Evolutionary conservation across 2,113 vertebrate genomes (phyloP), one percentile per base, ranked within the genome.

Genomic region (Psittacus erithacus): DNA sequence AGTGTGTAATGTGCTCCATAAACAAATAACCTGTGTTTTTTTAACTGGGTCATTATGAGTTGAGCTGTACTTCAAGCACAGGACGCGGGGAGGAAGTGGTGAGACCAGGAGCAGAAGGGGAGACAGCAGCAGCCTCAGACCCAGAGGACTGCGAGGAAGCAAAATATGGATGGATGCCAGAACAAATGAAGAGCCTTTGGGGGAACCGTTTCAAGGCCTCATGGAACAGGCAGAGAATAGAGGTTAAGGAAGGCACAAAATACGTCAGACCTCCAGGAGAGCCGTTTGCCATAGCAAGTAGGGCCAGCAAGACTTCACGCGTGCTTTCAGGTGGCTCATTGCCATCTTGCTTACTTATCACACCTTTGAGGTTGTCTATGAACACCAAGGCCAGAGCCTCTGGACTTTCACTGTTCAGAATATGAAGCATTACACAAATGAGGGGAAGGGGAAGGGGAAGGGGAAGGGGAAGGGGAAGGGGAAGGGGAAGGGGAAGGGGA

Each of bases 1-100:
- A n/a, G 73, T 47, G 80, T 15, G 88, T 82, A 86, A 13, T 69
- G 77, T 86, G 93, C 82, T 97, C 95, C 47, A 1, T 92, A 88
- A 96, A 96, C 92, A 97, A 96, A 82, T 79, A 92, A 86, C 52
- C 85, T 93, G 80, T 95, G 95, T 96, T 96, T 89, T 47, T 79
- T 25, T 96, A 93, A 86, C 96, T 96, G 86, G 95, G 95, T 91
- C 88, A 82, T 55, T 82, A 14, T 0, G 49, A 91, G 62, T 46
- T 13, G 57, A 53, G 88, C 38, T 69, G 88, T 65, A 33, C 93
- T 83, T 80, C 67, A 4, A 78, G 92, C 90, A 80, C 7, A 23
- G 88, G 86, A 88, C 52, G 11, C 53, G 76, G 86, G 93, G 91
- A 97, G 96, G 95, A 96, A 94, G 96, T 84, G 92, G 93, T 94